phyloP scores from a whole-genome alignment of 2,797 vertebrate genomes.

The Oreortyx pictus region DNA sequence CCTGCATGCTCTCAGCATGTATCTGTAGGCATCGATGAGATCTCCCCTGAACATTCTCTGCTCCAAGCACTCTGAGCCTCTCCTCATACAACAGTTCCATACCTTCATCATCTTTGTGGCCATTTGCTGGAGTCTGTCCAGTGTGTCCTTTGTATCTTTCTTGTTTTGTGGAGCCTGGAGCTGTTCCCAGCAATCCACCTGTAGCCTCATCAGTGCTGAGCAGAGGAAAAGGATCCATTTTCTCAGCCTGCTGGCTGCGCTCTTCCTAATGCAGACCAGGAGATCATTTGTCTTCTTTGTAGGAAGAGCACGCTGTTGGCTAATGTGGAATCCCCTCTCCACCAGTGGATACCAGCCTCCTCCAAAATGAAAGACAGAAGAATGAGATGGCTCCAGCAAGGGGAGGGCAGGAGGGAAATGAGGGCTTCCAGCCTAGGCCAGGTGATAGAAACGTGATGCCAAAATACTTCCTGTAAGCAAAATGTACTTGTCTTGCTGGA shows the following conservation, averaged over 20 bases:
- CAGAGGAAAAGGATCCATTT: neutral
- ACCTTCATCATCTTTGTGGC: neutral
- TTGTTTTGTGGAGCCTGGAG: neutral
- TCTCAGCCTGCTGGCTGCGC: neutral
- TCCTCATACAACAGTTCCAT: too few species aligned
- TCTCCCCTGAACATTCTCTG: neutral
- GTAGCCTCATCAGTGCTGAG: neutral
- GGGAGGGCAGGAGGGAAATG: neutral
- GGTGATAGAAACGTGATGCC: neutral
- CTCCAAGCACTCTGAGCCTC: neutral
- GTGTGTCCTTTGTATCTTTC: neutral
- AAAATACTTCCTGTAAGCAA: too few species aligned
- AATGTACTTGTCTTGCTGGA: neutral
- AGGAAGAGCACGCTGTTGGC: neutral
- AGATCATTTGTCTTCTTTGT: neutral
- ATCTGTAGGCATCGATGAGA: too few species aligned
- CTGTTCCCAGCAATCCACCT: neutral
- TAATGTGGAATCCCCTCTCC: neutral
- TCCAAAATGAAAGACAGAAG: neutral
- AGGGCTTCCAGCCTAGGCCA: too few species aligned
- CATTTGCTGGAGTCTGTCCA: neutral
- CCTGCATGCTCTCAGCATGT: too few species aligned
- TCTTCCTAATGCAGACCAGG: neutral
- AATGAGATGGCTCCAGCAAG: neutral
- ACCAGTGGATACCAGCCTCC: neutral